Percentiles rank a stretch among this genome's conserved stretches.
Conservation (phyloP, 2,888 invertebrate genomes). For the Pimpla rufipes region DNA sequence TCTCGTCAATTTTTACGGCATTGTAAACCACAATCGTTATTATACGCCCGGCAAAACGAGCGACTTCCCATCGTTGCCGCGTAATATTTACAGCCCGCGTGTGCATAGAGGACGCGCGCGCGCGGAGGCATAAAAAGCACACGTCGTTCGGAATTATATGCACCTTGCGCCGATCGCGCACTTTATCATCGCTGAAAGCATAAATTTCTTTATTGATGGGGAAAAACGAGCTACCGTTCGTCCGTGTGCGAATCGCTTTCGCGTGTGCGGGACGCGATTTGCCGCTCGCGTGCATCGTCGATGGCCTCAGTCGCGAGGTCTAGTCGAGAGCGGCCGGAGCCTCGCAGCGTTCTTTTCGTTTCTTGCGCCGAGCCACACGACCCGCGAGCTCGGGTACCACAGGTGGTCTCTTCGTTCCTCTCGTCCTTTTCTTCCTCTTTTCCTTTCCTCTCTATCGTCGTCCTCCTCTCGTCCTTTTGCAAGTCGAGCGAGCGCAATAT, state of each 20-base stretch:
- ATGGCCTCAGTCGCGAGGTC: constrained; percentile 29
- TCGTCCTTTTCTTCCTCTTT: constrained; percentile 36
- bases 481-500: constrained; percentile 58
- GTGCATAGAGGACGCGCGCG: not conserved
- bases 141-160: constrained; percentile 10
- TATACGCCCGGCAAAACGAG: not conserved
- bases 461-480: constrained; percentile 27
- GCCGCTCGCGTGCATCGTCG: constrained; percentile 41
- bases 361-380: constrained; percentile 36
- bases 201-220: constrained; percentile 59
- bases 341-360: constrained; percentile 48
- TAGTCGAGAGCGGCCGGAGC: no score
- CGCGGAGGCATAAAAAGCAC: not conserved
- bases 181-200: constrained; percentile 56
- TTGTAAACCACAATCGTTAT: constrained; percentile 8
- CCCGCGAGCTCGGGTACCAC: constrained; percentile 44
- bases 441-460: constrained; percentile 30
- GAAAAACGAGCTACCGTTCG: constrained; percentile 25
- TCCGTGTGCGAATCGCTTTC: constrained; percentile 22
- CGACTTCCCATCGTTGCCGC: not conserved
- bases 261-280: constrained; percentile 4
- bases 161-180: constrained; percentile 25
- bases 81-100: constrained; percentile 1
- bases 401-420: constrained; percentile 56
- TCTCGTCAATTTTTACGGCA: not conserved